phyloP scores from a whole-genome alignment of 2,113 vertebrate species.

The Pheucticus melanocephalus region DNA sequence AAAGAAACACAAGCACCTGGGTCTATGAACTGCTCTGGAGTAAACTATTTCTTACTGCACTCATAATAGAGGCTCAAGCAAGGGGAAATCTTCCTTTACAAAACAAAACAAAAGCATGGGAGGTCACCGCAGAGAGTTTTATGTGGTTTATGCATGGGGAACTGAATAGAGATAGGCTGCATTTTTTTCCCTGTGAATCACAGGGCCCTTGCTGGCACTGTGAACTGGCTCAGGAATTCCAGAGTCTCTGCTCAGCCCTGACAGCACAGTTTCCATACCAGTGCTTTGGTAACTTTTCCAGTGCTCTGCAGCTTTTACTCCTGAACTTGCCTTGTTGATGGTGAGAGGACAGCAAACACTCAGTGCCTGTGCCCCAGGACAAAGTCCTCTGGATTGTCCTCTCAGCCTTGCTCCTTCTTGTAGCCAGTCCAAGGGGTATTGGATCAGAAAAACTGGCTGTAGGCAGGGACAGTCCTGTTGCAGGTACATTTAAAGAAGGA shows the following conservation, averaged over 20 bases:
- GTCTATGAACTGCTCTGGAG: not conserved
- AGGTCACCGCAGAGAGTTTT: not conserved
- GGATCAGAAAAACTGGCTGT: not conserved
- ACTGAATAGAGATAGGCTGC: not conserved
- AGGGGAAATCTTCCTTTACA: not conserved
- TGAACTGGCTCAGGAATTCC: not conserved
- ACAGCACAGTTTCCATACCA: accelerated
- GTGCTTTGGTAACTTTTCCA: not conserved
- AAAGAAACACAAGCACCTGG: not conserved
- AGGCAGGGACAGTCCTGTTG: not conserved
- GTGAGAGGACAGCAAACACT: not conserved
- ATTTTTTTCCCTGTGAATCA: not conserved
- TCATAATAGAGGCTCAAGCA: not conserved
- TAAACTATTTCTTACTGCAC: not conserved
- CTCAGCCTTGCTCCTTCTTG: not conserved
- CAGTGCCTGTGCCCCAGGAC: not conserved
- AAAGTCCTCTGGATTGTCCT: accelerated
- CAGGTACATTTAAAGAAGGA: not conserved
- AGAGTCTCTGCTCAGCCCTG: not conserved
- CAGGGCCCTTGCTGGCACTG: not conserved
- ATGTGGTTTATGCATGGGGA: not conserved
- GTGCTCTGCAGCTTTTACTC: not conserved
- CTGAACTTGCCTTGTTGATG: not conserved
- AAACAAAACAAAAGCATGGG: not conserved
- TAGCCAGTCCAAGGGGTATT: not conserved